Evolutionary conservation across 2,888 invertebrate genomes (phyloP), one percentile per base, ranked within the genome.

Genomic region (Xiphydria camelus): DNA sequence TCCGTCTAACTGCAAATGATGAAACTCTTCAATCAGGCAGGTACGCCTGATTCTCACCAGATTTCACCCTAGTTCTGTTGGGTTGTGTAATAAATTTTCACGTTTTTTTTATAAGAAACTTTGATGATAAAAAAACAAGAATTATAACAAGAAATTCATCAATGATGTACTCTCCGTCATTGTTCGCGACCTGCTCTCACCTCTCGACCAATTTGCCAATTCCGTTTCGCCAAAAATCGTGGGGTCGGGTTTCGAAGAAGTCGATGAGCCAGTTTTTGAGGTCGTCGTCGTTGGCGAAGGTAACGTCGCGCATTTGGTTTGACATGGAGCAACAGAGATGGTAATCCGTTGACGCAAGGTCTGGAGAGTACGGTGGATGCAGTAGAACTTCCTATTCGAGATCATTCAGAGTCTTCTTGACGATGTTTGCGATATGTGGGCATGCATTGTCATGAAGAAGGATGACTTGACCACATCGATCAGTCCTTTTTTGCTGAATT

Each of bases 291-390:
- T 44, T 41, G 26, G 41, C 39, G 39, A 44, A 44, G 39, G 44
- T 44, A 25, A 44, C 39, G 39, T 29, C 44, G 19, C 26, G 41
- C 21, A 44, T 44, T 18, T 41, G 44, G 44, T 44, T 42, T 6
- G 39, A 42, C 39, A 44, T 46, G 9, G 48, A 47, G 41, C 45
- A 19, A 32, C 47, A 47, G 10, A 49, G 47, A 35, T 49, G 49
- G 26, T 43, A 43, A 49, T 49, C 47, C 3, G 46, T 49, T 10
- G 42, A 46, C 32, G 45, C 46, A 41, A 51, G 46, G 41, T 51
- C 39, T 39, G 51, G 45, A 42, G 51, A 51, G 29, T 51, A 51
- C 34, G 51, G 37, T 14, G 49, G 49, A 51, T 51, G 49, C 35
- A 31, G 45, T 33, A 51, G 36, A 19, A 51, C 40, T 25, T 51